These are phyloP conservation scores for Odontophorus gujanensis DNA, from an alignment of 2,113 vertebrate species.

Conservation along the genomic window DNA sequence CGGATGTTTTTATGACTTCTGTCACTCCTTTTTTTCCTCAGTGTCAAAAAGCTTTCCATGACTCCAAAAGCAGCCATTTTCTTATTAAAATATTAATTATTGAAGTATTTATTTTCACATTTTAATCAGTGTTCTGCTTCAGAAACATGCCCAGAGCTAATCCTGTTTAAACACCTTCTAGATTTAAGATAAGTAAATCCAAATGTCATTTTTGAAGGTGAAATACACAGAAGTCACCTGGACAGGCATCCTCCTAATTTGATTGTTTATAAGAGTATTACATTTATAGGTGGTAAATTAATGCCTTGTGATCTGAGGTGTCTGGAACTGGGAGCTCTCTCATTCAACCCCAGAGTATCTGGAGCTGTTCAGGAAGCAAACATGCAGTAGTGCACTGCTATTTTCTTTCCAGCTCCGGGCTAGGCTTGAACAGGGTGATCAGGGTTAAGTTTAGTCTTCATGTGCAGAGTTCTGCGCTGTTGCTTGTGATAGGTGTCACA, in stretches of 20 bases:
- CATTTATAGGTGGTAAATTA: no score
- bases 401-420: neutral
- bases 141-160: neutral
- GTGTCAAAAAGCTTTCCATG: neutral
- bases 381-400: fast-evolving
- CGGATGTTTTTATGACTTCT: neutral
- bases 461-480: neutral
- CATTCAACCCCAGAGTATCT: neutral
- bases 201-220: neutral
- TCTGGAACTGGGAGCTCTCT: neutral
- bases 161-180: neutral
- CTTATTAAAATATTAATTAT: neutral
- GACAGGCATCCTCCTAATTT: neutral
- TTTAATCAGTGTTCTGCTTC: neutral
- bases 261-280: neutral
- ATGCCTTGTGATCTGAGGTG: neutral
- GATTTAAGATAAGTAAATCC: neutral
- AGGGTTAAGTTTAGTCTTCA: slow-evolving; percentile 16
- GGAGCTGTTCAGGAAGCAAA: neutral
- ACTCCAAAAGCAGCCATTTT: neutral
- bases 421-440: neutral
- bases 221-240: neutral
- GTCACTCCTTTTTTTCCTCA: neutral
- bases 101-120: neutral
- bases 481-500: neutral